Percentiles rank a stretch among this genome's conserved stretches.
Evolutionary conservation across 1,140 invertebrate genomes (phyloP).

Genomic region (Paramacrobiotus metropolitanus): DNA sequence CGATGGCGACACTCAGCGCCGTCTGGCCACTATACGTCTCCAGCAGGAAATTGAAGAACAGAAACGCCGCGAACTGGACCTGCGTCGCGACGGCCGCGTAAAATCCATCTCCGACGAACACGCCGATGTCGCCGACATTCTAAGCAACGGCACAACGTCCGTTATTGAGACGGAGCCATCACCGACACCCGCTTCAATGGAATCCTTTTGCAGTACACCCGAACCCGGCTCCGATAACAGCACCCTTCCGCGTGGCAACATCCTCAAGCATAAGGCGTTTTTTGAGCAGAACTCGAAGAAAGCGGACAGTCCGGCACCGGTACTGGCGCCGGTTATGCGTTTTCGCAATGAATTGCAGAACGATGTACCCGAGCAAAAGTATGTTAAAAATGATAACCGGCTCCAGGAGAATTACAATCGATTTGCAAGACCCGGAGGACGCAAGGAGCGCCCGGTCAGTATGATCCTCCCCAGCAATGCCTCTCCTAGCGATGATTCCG

Average conservation of each 20-base stretch:
- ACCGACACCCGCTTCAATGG: background rate
- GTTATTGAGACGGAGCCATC: background rate
- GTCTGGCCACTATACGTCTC: constrained; percentile 22
- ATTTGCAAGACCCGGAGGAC: too few relatives aligned
- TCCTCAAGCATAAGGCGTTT: background rate
- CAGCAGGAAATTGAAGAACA: constrained; percentile 26
- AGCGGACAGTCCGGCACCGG: too few relatives aligned
- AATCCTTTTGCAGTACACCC: background rate
- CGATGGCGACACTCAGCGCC: constrained; percentile 17
- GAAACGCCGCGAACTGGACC: constrained; percentile 21
- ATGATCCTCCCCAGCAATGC: too few relatives aligned
- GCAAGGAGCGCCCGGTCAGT: too few relatives aligned
- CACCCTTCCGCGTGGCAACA: background rate
- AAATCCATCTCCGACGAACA: constrained; percentile 22
- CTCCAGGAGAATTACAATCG: too few relatives aligned
- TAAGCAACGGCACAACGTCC: background rate
- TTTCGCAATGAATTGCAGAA: too few relatives aligned
- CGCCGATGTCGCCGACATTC: constrained; percentile 14
- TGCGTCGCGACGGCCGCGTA: constrained; percentile 21
- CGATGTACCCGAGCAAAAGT: too few relatives aligned
- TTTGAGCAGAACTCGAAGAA: background rate
- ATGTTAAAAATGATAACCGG: too few relatives aligned
- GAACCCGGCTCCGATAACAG: background rate
- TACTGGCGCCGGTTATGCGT: too few relatives aligned
- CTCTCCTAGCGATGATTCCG: too few relatives aligned